Conservation (phyloP, 2,797 vertebrate genomes). For the Steatocranus sp. region DNA sequence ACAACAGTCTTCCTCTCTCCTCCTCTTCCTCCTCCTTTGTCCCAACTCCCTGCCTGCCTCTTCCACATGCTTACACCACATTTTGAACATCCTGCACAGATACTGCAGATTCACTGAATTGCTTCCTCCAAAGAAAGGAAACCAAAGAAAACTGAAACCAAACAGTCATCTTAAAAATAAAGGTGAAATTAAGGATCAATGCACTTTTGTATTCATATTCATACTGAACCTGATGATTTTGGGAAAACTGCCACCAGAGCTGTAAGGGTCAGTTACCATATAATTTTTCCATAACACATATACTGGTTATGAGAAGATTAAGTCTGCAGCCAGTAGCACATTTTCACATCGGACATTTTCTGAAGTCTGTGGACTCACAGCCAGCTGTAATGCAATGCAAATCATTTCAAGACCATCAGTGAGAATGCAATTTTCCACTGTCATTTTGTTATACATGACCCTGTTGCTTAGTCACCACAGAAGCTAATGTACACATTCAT, state of each 20-base stretch:
- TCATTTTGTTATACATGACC: constrained; percentile 6
- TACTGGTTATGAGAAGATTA: background rate
- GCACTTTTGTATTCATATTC: background rate
- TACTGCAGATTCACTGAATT: constrained; percentile 6
- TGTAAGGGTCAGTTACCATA: background rate
- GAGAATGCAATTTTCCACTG: background rate
- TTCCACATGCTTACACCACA: constrained; percentile 6
- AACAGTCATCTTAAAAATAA: background rate
- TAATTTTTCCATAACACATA: background rate
- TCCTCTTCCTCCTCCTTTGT: background rate
- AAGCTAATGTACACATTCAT: constrained; percentile 36
- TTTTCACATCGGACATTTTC: background rate
- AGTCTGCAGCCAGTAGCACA: background rate
- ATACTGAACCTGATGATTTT: background rate
- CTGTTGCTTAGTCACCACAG: constrained; percentile 17
- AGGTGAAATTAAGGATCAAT: background rate
- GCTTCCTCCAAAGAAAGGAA: constrained; percentile 5
- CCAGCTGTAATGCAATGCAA: background rate
- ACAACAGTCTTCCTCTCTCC: constrained; percentile 12
- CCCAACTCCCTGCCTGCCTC: background rate
- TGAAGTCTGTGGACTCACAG: background rate
- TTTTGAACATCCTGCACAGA: constrained; percentile 41
- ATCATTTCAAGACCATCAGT: background rate
- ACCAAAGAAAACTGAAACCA: background rate
- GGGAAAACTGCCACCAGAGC: background rate